These are phyloP conservation scores for Oryzias dopingdopingensis DNA, from an alignment of 2,797 vertebrate species.

Conservation along the genomic window DNA sequence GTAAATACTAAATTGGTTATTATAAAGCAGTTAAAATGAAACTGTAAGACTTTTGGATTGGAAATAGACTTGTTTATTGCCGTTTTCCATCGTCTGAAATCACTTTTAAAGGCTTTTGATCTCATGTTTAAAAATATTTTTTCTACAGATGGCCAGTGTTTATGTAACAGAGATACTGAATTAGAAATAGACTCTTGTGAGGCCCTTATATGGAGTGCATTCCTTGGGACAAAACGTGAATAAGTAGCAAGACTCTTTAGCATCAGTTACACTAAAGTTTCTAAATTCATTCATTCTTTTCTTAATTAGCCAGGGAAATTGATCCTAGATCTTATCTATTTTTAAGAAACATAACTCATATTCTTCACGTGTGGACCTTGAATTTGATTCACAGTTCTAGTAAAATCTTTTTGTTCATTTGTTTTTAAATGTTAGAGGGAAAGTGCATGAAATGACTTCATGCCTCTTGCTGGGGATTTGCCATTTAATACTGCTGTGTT, in stretches of 20 bases:
- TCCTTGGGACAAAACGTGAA: background rate
- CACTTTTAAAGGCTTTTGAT: background rate
- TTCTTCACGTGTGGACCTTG: too few relatives aligned
- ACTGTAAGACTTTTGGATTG: too few relatives aligned
- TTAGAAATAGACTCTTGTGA: slow-evolving; percentile 17
- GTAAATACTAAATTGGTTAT: too few relatives aligned
- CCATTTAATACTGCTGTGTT: slow-evolving; percentile 20
- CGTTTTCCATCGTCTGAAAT: too few relatives aligned
- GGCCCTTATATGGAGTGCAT: slow-evolving; percentile 3
- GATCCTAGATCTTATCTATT: too few relatives aligned
- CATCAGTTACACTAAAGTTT: slow-evolving; percentile 6
- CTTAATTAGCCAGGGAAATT: too few relatives aligned
- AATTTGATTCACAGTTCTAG: too few relatives aligned
- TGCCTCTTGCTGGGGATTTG: slow-evolving; percentile 15
- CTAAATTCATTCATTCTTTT: background rate
- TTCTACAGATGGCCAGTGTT: slow-evolving; percentile 4
- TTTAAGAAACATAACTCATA: too few relatives aligned
- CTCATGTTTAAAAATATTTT: background rate
- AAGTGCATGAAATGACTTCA: background rate
- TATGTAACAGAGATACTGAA: slow-evolving; percentile 8
- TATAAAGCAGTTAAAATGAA: too few relatives aligned
- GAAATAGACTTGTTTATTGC: too few relatives aligned
- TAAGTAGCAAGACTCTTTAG: background rate
- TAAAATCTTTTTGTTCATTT: background rate
- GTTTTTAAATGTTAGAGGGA: background rate